Evolutionary conservation across 2,113 vertebrate genomes (phyloP), one percentile per base, ranked within the genome.

Genomic region (Alligator mississippiensis): DNA sequence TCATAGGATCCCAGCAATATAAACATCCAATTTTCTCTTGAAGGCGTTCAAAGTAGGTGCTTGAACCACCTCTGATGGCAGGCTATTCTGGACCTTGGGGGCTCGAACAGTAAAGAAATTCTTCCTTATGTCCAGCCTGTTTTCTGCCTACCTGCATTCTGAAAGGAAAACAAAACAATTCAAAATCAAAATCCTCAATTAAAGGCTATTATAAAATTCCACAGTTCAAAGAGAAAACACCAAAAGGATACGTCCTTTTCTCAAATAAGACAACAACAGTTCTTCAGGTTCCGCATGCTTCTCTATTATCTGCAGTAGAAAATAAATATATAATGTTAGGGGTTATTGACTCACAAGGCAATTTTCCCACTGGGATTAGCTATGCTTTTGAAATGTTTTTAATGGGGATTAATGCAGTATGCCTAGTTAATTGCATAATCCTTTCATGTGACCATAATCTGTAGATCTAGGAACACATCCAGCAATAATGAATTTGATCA

Each of bases 201-300:
- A 63, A 14, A 83, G 47, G 60, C 34, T 60, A 78, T 30, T 79
- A n/a, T 14, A 91, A 47, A 57, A 75, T 79, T 90, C 78, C 28
- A 59, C 47, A 90, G 82, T 19, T 66, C 61, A 64, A 80, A 87
- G 66, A 10, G 30, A 59, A 57, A 77, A 11, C 34, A 80, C 17
- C 28, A 59, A 54, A 97, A 97, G 96, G 97, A 97, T 98, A 97
- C 27, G 84, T 21, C 84, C 34, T 90, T 94, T 96, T 90, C 97
- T 97, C 61, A 97, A 18, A 85, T 97, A 98, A 81, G 75, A 75
- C 4, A 98, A 90, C 13, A 98, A 94, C 55, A 88, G 81, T 21
- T 86, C 70, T 95, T 97, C 90, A 4, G 97, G 97, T 47, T 97
- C 95, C 47, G 96, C 88, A 57, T 84, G 81, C 80, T 61, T 95